Percentiles rank a stretch among this genome's conserved stretches.
Evolutionary conservation across 2,888 invertebrate genomes (phyloP).

Genomic region (Drosophila hawaiiensis): DNA sequence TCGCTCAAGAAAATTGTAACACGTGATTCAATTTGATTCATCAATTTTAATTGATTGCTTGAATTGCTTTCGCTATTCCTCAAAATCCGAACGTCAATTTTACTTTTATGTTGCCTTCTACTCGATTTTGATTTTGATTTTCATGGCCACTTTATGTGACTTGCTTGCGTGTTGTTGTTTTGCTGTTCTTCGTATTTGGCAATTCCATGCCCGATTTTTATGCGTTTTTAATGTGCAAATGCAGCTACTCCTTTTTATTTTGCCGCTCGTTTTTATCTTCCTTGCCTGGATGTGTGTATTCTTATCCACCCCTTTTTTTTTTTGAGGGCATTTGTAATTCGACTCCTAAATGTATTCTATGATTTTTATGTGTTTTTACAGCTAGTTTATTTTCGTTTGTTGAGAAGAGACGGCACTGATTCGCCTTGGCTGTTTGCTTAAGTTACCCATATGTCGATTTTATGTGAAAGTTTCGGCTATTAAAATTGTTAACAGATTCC

Average conservation of each 20-base stretch:
- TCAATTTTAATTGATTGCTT: constrained; percentile 80
- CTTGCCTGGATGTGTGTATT: background rate
- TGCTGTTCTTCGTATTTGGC: constrained; percentile 30
- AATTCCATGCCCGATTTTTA: constrained; percentile 72
- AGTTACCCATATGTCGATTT: constrained; percentile 43
- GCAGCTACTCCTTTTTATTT: constrained; percentile 71
- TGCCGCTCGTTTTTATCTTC: constrained; percentile 9
- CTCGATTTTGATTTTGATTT: constrained; percentile 55
- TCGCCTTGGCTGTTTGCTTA: constrained; percentile 12
- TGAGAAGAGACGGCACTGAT: constrained; percentile 29
- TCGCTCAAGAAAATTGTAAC: constrained; percentile 62
- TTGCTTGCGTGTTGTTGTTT: constrained; percentile 28
- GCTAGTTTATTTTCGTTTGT: constrained; percentile 52
- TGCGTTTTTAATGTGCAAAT: constrained; percentile 76
- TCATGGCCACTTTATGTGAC: constrained; percentile 68
- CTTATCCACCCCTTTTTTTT: constrained; percentile 35
- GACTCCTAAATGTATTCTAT: constrained; percentile 71
- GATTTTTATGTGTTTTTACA: constrained; percentile 68
- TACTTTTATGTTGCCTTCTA: constrained; percentile 23
- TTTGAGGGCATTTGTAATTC: constrained; percentile 53
- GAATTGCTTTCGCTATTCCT: constrained; percentile 48
- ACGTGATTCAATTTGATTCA: constrained; percentile 78
- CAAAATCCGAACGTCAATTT: constrained; percentile 32
- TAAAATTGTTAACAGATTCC: constrained; percentile 7
- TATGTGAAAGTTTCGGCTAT: constrained; percentile 3